Conservation (phyloP, 2,113 vertebrate species). For the Glaucomys volans region DNA sequence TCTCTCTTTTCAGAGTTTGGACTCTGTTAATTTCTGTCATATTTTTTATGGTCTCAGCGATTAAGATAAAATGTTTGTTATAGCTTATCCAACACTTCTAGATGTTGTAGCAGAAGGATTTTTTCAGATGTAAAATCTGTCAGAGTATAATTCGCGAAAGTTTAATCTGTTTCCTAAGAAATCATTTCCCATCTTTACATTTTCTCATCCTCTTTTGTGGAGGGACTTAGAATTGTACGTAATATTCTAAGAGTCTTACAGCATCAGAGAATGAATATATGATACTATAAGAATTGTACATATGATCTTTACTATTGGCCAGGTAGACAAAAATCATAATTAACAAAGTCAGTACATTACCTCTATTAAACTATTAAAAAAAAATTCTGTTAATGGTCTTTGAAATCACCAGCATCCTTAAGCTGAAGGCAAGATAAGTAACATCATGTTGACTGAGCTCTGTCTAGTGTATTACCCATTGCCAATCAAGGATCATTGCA, state of each 20-base stretch:
- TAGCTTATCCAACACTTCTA: neutral
- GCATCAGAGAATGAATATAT: neutral
- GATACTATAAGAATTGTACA: neutral
- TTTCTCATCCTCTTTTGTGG: constrained; percentile 4
- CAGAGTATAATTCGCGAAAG: neutral
- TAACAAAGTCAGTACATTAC: neutral
- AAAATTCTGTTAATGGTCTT: neutral
- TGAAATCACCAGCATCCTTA: neutral
- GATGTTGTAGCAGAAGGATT: neutral
- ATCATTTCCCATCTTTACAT: neutral
- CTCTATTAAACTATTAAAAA: neutral
- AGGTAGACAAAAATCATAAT: neutral
- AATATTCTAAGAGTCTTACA: neutral
- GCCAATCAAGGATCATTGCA: neutral
- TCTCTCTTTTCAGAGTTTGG: neutral
- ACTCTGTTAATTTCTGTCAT: neutral
- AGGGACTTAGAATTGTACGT: neutral
- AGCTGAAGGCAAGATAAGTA: neutral
- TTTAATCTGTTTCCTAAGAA: neutral
- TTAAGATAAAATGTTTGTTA: neutral
- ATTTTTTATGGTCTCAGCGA: neutral
- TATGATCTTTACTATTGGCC: neutral
- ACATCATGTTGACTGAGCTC: neutral
- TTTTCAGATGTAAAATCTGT: neutral
- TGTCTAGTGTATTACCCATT: neutral